Evolutionary conservation across 1,140 invertebrate species (phyloP).

Genomic region (Drosophila setifemur): DNA sequence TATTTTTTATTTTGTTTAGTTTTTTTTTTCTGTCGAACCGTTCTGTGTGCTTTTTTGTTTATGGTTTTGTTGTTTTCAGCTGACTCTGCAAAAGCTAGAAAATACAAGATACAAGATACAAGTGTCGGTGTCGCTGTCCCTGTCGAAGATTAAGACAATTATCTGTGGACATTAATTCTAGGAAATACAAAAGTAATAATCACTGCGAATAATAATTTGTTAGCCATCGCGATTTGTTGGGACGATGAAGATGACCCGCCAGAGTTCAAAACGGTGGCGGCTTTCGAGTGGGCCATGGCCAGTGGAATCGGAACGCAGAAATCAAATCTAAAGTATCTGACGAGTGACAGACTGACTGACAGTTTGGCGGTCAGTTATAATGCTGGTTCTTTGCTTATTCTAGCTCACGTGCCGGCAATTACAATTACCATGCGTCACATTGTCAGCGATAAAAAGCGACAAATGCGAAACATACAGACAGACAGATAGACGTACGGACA

Average conservation of each 20-base stretch:
- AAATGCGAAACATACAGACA: not conserved
- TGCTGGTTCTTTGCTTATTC: too few relatives aligned
- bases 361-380: not conserved
- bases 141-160: constrained; percentile 43
- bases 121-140: not conserved
- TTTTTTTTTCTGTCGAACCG: constrained; percentile 1
- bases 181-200: constrained; percentile 51
- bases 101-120: not conserved
- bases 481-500: not conserved
- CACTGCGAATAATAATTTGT: constrained; percentile 21
- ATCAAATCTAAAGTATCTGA: not conserved
- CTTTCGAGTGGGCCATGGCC: constrained; percentile 37
- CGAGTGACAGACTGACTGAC: too few relatives aligned
- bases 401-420: constrained; percentile 40
- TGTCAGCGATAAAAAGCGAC: constrained; percentile 22
- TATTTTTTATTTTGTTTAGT: not conserved
- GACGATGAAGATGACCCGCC: constrained; percentile 10
- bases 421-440: constrained; percentile 44
- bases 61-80: not conserved
- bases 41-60: not conserved
- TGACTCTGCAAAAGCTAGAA: constrained; percentile 25
- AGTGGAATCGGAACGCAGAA: constrained; percentile 3
- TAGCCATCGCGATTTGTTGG: not conserved
- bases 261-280: too few relatives aligned
- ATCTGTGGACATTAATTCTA: constrained; percentile 38